Evolutionary conservation across 64 coral and sea anemone species (phyloP).

Genomic region (Anthopleura sola): DNA sequence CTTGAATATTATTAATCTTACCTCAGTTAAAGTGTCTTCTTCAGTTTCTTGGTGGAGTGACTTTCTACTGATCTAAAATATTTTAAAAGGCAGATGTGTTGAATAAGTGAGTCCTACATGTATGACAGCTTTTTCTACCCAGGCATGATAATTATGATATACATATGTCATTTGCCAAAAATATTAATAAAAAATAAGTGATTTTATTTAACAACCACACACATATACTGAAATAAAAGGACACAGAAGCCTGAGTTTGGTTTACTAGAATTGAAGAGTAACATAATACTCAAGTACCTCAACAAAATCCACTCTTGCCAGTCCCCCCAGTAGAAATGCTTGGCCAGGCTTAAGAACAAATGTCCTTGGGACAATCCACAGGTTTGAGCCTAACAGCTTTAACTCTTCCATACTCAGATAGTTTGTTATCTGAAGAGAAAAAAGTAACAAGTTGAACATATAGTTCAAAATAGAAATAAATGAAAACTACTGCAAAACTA

Average conservation of each 20-base stretch:
- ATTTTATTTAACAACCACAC: too few species aligned
- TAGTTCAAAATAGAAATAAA: background rate
- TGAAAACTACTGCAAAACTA: too few species aligned
- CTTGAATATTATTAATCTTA: background rate
- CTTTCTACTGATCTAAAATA: background rate
- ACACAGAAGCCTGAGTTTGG: too few species aligned
- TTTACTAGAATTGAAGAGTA: too few species aligned
- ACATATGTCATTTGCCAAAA: too few species aligned
- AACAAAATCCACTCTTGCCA: conserved; percentile 83
- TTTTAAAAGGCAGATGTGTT: background rate
- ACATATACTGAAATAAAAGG: too few species aligned
- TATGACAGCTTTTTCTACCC: too few species aligned
- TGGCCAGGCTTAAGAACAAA: conserved; percentile 82
- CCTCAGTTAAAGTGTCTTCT: background rate
- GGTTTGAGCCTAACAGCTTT: conserved; percentile 65
- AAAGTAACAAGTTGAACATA: background rate
- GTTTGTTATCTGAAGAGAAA: conserved; percentile 79
- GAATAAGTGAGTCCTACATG: too few species aligned
- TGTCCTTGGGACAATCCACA: conserved; percentile 89
- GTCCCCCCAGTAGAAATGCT: conserved; percentile 68
- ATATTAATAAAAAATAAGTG: too few species aligned
- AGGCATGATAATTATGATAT: too few species aligned
- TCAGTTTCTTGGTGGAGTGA: background rate
- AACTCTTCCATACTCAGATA: conserved; percentile 89
- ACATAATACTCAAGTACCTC: conserved; percentile 21